Evolutionary conservation across 37 sponge, comb jelly and placozoan species (phyloP).

Genomic region (Lycopodina hypogea): DNA sequence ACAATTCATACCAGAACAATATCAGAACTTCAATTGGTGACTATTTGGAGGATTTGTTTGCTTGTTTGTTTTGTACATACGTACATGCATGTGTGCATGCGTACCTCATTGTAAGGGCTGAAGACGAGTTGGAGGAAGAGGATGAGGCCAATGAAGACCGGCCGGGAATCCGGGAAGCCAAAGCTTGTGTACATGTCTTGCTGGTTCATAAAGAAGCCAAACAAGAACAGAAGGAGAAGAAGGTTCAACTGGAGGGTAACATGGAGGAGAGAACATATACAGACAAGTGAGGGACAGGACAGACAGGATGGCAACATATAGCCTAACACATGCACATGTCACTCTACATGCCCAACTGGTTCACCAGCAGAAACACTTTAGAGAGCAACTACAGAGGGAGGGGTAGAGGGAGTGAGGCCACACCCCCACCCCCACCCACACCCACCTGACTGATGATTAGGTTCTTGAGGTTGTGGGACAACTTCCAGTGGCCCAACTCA

Average conservation of each 20-base stretch:
- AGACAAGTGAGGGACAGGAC: too few relatives aligned
- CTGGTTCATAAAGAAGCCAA: constrained; percentile 81
- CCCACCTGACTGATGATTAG: constrained; percentile 25
- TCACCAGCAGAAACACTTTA: too few relatives aligned
- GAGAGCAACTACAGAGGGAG: too few relatives aligned
- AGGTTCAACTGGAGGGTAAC: constrained; percentile 64
- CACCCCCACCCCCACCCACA: background rate
- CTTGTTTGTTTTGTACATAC: too few relatives aligned
- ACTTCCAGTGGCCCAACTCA: constrained; percentile 96
- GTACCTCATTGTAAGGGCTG: constrained; percentile 63
- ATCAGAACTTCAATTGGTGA: too few relatives aligned
- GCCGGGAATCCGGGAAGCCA: constrained; percentile 83
- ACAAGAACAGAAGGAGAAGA: constrained; percentile 66
- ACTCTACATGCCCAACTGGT: too few relatives aligned
- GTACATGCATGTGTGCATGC: background rate
- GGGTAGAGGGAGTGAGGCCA: too few relatives aligned
- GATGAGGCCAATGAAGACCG: constrained; percentile 84
- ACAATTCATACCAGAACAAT: background rate
- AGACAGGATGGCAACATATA: too few relatives aligned
- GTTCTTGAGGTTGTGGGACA: constrained; percentile 78
- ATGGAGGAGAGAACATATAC: background rate
- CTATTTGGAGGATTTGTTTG: too few relatives aligned
- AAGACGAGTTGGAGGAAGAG: constrained; percentile 70
- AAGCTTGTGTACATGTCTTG: constrained; percentile 76
- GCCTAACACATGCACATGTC: too few relatives aligned